Evolutionary conservation across 2,797 vertebrate species (phyloP), one percentile per base, ranked within the genome.

Genomic region (Oceanodroma leucorhoa): DNA sequence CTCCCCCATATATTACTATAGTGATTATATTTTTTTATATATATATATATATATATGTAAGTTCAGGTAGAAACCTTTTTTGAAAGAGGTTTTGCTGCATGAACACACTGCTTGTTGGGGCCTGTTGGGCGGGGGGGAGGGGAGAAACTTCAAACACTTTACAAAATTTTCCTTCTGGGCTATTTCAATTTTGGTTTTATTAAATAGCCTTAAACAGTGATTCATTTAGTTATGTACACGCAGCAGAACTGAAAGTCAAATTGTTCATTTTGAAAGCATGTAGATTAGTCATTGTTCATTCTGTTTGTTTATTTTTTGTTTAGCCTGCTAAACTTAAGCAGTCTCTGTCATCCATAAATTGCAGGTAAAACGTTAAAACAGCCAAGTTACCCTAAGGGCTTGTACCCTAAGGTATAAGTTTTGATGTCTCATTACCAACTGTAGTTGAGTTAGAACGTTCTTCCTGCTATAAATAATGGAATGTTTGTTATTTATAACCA

Each of bases 211-310:
- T 17, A 11, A 78, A 1, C 19, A 21, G 6, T 4, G 30, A 5
- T 19, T 72, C 46, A n/a, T 23, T 23, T 16, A 5, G 60, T 69
- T 64, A 11, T 0, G 1, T 24, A 13, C 4, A 0, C 0, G 1
- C 57, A 40, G 81, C 62, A 62, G 78, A 34, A 29, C 41, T 24
- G 51, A 20, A 43, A 78, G 19, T n/a, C 36, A 13, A 6, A 26
- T 11, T 34, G 75, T 34, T 80, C 18, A 1, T 61, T 20, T 21
- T 34, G 71, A 30, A 40, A 78, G 71, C 9, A 1, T 3, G 16
- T 8, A 9, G 46, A 11, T 69, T 29, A 48, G 20, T 24, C 85
- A 14, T 14, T 13, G 55, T 34, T 64, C 7, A 0, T 14, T 30
- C 43, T 51, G 34, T 46, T 40, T 53, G 32, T 45, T 60, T 78